These are phyloP conservation scores for Okamejei kenojei DNA, from an alignment of 2,797 vertebrate species.

Conservation along the genomic window DNA sequence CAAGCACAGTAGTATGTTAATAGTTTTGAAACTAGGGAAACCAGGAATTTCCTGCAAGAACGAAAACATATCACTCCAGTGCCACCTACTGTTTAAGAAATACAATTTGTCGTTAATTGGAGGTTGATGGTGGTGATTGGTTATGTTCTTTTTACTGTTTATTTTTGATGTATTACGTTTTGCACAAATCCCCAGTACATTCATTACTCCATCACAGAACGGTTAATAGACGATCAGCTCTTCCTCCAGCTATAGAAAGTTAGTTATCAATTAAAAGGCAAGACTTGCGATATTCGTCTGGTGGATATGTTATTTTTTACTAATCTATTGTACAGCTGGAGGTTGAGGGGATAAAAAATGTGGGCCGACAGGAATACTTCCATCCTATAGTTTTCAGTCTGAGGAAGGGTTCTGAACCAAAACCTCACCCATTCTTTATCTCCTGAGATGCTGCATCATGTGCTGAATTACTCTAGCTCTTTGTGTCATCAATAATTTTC, in stretches of 20 bases:
- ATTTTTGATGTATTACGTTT: not conserved
- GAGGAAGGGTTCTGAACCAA: too few species aligned
- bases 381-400: too few species aligned
- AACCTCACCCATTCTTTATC: too few species aligned
- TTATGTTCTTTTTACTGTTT: not conserved
- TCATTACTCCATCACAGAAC: not conserved
- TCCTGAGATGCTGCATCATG: not conserved
- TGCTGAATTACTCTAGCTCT: not conserved
- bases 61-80: not conserved
- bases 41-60: not conserved
- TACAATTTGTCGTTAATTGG: not conserved
- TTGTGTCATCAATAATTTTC: not conserved
- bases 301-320: not conserved
- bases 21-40: not conserved
- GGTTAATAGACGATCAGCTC: not conserved
- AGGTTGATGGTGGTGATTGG: not conserved
- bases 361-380: too few species aligned
- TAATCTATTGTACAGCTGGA: not conserved
- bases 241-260: not conserved
- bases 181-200: not conserved
- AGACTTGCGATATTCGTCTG: not conserved
- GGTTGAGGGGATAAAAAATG: not conserved
- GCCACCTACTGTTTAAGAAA: not conserved
- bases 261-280: not conserved
- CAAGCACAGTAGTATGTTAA: not conserved